phyloP scores from a whole-genome alignment of 1,140 invertebrate genomes.

The Bombus fervidus region DNA sequence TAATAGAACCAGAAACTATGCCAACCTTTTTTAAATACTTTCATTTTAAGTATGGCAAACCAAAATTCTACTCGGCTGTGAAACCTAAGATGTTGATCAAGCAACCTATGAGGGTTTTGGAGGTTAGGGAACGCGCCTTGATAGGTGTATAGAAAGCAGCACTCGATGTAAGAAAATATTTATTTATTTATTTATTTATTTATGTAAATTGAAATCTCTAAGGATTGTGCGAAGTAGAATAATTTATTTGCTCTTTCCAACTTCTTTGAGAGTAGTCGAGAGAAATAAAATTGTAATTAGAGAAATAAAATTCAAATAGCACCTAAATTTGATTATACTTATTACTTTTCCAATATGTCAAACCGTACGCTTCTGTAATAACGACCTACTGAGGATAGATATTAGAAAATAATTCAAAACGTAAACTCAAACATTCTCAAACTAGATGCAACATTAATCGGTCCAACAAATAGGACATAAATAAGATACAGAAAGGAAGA shows the following conservation, averaged over 20 bases:
- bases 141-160: background rate
- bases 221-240: background rate
- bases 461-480: too few relatives aligned
- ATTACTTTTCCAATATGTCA: too few relatives aligned
- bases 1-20: background rate
- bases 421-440: background rate
- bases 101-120: background rate
- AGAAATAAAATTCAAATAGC: background rate
- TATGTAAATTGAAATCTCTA: background rate
- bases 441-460: background rate
- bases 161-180: background rate
- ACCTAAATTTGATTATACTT: background rate
- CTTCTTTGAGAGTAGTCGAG: background rate
- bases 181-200: too few relatives aligned
- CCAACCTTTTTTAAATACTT: background rate
- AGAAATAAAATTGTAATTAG: background rate
- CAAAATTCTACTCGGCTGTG: background rate
- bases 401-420: too few relatives aligned
- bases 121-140: background rate
- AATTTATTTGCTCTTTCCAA: background rate
- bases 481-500: too few relatives aligned
- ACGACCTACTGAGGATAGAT: too few relatives aligned
- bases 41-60: background rate
- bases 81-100: background rate
- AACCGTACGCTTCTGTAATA: too few relatives aligned